Evolutionary conservation across 2,888 invertebrate genomes (phyloP), one percentile per base, ranked within the genome.

Genomic region (Erebia aethiops): DNA sequence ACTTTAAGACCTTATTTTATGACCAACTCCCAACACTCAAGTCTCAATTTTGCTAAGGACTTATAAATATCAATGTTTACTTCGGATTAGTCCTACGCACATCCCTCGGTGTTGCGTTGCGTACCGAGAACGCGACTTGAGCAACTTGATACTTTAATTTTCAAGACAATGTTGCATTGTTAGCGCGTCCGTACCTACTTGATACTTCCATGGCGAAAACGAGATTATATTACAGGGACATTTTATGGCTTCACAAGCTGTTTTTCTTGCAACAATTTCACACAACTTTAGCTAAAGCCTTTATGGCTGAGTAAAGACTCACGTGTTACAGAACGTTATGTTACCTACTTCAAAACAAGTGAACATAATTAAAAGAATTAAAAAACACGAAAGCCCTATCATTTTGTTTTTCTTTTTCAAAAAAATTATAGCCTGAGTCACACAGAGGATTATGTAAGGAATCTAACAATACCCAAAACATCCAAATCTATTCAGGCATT

Each of bases 101-200:
- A 35, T 66, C 57, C 49, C 54, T 68, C 60, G 77, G 81, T 85
- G 82, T 84, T 82, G 78, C 76, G 80, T 81, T 79, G 78, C 81
- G 77, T 90, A 89, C 88, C 81, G 81, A 82, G 87, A 88, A 89
- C 76, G 78, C 76, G 75, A 81, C 80, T 77, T 78, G 81, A 77
- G 89, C 75, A 88, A 90, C 82, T 72, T 82, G 87, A 90, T 89
- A 89, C 84, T 83, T 82, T 79, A 77, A 80, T 81, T 81, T 83
- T 73, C 68, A 63, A 71, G 72, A 74, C 84, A 85, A 82, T 82
- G 85, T 88, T 84, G 83, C 83, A 71, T 79, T 77, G 79, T 81
- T 78, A 81, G 82, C 83, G 82, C 79, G 13, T 46, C 51, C 52
- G 52, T 13, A 16, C 43, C 43, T 43, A 18, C 18, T 35, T 35